Evolutionary conservation across 2,797 vertebrate species (phyloP).

Genomic region (Neoniphon sammara): DNA sequence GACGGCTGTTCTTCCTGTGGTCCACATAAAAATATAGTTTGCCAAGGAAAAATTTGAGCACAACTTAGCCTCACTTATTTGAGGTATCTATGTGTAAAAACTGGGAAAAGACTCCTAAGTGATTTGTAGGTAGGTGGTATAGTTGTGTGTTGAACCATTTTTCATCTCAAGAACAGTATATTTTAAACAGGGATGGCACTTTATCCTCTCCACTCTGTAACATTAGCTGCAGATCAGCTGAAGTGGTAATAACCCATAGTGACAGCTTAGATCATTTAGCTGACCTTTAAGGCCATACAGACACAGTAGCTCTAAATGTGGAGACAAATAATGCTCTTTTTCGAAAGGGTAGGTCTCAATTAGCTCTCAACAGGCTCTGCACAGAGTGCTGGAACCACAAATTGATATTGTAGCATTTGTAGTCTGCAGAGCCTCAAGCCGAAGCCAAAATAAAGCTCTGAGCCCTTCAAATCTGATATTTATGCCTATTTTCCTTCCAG

Average conservation of each 20-base stretch:
- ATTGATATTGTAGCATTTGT: slow-evolving; percentile 2
- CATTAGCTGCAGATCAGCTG: slow-evolving; percentile 22
- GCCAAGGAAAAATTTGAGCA: no score
- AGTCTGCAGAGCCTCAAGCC: neutral
- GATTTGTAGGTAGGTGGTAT: no score
- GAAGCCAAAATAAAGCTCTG: neutral
- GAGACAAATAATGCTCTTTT: slow-evolving; percentile 48
- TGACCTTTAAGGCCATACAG: slow-evolving; percentile 49
- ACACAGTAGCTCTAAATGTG: slow-evolving; percentile 15
- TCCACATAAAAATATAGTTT: no score
- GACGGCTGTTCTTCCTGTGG: no score
- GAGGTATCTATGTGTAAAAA: no score
- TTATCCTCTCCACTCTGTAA: neutral
- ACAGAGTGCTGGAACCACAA: slow-evolving; percentile 14
- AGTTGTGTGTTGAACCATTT: no score
- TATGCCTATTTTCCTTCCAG: no score
- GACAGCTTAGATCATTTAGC: slow-evolving; percentile 48
- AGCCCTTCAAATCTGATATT: no score
- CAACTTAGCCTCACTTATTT: no score
- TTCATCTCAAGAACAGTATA: neutral
- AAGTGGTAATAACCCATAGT: slow-evolving; percentile 40
- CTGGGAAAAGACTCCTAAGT: no score
- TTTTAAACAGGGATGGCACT: neutral
- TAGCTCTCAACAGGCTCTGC: slow-evolving; percentile 21
- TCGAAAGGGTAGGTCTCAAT: slow-evolving; percentile 42